A percentile compares a stretch with the other conserved stretches of the same genome.
Evolutionary conservation across 2,113 vertebrate species (phyloP).

Genomic region (Macquaria australasica): DNA sequence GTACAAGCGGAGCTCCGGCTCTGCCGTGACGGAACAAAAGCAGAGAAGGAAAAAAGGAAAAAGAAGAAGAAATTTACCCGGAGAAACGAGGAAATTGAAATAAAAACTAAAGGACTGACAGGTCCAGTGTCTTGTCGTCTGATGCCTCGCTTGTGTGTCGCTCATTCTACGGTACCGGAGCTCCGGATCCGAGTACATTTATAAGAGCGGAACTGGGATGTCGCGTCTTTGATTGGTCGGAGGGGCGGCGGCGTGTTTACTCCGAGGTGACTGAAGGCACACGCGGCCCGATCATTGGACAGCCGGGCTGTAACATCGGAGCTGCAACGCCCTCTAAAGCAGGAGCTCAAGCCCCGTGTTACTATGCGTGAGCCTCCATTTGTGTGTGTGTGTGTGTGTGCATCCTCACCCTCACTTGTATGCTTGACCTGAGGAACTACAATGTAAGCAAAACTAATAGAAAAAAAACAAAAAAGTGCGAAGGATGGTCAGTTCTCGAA

Average conservation of each 20-base stretch:
- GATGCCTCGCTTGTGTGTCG: conserved; percentile 45
- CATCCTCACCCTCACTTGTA: background rate
- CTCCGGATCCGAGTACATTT: conserved; percentile 38
- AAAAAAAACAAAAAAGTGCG: background rate
- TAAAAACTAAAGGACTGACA: conserved; percentile 76
- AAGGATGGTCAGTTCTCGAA: background rate
- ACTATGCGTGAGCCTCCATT: background rate
- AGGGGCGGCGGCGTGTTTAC: background rate
- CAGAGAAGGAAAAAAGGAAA: no score
- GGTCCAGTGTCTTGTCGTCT: conserved; percentile 63
- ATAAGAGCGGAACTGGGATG: conserved; percentile 68
- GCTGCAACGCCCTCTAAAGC: conserved; percentile 42
- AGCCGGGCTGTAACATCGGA: background rate
- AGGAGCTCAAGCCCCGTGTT: conserved; percentile 38
- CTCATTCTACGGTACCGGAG: conserved; percentile 72
- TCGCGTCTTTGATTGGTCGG: conserved; percentile 68
- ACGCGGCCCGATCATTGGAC: conserved; percentile 49
- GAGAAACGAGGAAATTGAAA: conserved; percentile 66
- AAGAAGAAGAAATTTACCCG: conserved; percentile 65
- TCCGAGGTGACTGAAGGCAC: conserved; percentile 38
- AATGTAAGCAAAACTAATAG: background rate
- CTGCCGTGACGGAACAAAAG: background rate
- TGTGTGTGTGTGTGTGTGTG: background rate
- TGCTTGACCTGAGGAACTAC: background rate
- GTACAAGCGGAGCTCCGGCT: no score